These are phyloP conservation scores for Tokudaia tokunoshimensis DNA, from an alignment of 2,797 vertebrate genomes.

Conservation along the genomic window DNA sequence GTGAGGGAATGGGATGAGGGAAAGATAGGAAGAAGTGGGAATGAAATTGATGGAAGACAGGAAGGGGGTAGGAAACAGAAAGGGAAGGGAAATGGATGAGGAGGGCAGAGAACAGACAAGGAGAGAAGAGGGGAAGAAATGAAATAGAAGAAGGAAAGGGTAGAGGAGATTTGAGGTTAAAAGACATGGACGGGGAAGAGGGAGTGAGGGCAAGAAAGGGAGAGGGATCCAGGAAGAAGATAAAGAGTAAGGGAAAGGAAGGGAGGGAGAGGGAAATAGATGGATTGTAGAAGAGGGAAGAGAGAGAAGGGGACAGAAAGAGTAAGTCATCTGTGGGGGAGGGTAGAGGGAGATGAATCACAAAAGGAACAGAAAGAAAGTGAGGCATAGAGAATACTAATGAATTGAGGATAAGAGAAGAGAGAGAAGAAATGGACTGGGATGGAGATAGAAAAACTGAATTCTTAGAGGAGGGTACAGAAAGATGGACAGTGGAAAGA, in stretches of 20 bases:
- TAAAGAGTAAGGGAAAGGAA: not conserved
- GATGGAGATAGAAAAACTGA: not conserved
- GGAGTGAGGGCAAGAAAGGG: not conserved
- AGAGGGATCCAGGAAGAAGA: too few species aligned
- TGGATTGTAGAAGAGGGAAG: not conserved
- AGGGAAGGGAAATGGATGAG: not conserved
- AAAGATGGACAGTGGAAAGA: not conserved
- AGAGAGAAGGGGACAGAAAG: not conserved
- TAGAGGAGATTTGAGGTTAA: not conserved
- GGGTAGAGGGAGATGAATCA: not conserved
- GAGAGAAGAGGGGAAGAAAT: not conserved
- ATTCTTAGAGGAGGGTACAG: not conserved
- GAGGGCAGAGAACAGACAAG: not conserved
- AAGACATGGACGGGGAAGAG: not conserved
- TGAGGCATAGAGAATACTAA: not conserved
- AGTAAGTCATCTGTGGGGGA: not conserved
- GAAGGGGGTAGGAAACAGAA: not conserved
- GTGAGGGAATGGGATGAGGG: not conserved
- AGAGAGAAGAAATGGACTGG: not conserved
- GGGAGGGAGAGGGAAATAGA: not conserved
- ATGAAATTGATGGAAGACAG: not conserved
- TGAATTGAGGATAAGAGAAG: not conserved
- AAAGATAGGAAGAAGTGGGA: not conserved
- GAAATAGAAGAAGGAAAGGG: not conserved
- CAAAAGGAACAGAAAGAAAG: not conserved